A percentile compares a stretch with the other conserved stretches of the same genome.
Conservation (phyloP, 2,113 vertebrate genomes). For the Himantopus leucocephalus region DNA sequence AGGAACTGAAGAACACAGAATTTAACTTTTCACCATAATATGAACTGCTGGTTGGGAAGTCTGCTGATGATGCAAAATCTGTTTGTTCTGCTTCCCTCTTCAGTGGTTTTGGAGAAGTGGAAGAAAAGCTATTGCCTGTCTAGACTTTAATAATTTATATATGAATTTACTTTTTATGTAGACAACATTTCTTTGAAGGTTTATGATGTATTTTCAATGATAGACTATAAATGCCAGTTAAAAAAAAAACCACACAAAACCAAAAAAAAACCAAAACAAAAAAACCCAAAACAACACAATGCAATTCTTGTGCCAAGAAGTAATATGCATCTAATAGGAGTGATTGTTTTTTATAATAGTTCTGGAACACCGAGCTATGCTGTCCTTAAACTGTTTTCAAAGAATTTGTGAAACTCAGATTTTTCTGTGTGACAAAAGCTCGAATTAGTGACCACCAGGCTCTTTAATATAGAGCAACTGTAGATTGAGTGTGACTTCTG, state of each 20-base stretch:
- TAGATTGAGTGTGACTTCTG: not conserved
- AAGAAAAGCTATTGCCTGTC: constrained; percentile 6
- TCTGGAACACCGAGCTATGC: not conserved
- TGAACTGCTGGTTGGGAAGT: not conserved
- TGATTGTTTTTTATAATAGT: not conserved
- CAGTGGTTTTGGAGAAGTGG: constrained; percentile 26
- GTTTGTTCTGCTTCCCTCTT: constrained; percentile 36
- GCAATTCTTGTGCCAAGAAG: not conserved
- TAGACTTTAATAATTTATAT: constrained; percentile 13
- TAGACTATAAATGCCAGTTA: not conserved
- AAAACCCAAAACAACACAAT: not conserved
- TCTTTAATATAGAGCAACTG: not conserved
- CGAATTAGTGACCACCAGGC: not conserved
- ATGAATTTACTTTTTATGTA: not conserved
- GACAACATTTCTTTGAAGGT: not conserved
- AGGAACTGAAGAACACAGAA: constrained; percentile 15
- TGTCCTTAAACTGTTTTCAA: not conserved
- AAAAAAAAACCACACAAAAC: not conserved
- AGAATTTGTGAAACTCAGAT: not conserved
- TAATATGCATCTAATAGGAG: not conserved
- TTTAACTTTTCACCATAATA: not conserved
- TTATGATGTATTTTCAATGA: not conserved
- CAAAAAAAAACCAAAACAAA: not conserved
- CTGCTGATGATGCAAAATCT: constrained; percentile 17
- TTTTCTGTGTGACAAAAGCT: not conserved